These are phyloP conservation scores for Eupithecia inturbata DNA, from an alignment of 2,888 invertebrate species.

Conservation along the genomic window DNA sequence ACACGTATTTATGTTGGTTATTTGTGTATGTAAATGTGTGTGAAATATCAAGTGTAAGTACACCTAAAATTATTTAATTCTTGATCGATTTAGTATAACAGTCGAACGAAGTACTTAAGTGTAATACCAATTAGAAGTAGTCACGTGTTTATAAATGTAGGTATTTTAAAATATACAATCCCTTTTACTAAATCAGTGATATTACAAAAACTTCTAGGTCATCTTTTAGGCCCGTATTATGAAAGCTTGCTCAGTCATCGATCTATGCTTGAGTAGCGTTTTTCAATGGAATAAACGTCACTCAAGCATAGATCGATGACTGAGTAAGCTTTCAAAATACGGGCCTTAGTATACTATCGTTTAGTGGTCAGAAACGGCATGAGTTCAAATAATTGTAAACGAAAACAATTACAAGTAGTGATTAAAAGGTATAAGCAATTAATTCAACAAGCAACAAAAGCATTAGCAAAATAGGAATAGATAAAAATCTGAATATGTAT, in stretches of 20 bases:
- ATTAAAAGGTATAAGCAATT: not conserved
- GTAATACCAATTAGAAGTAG: not conserved
- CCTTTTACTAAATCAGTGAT: not conserved
- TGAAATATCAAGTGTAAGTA: not conserved
- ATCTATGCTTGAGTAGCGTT: too few species aligned
- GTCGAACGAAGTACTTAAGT: too few species aligned
- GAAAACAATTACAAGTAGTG: not conserved
- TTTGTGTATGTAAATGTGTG: not conserved
- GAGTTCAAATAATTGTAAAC: not conserved
- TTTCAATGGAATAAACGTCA: too few species aligned
- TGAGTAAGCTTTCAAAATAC: too few species aligned
- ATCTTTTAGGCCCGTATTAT: too few species aligned
- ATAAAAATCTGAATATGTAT: not conserved
- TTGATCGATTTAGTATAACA: too few species aligned
- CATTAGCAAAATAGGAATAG: not conserved
- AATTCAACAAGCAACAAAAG: not conserved
- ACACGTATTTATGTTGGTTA: not conserved
- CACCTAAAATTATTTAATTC: too few species aligned
- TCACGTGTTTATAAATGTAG: not conserved
- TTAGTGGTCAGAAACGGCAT: not conserved
- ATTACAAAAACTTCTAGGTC: not conserved
- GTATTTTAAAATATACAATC: not conserved
- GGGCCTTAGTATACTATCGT: not conserved
- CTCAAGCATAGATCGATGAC: too few species aligned
- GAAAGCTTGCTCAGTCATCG: too few species aligned